Base-by-base conservation (phyloP, 2,888 invertebrate genomes). In the Aspidiotus rigidus region DNA sequence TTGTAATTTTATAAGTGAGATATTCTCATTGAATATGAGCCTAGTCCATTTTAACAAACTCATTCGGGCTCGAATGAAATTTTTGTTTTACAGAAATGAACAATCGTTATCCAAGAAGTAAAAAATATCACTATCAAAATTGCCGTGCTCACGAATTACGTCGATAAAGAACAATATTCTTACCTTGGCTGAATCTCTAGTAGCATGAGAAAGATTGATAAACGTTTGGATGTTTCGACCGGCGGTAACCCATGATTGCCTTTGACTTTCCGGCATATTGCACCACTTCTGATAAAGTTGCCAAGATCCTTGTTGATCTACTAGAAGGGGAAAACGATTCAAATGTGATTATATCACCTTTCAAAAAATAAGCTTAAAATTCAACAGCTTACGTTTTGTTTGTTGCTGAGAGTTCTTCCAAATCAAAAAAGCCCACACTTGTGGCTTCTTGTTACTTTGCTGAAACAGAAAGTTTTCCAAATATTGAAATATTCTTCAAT, bases 241-340 rank as follows among this genome's bases (percentile, higher is more conserved):
- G 2, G 91, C 91, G 0, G 86, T 83, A 70, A 90, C 85, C 91
- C 91, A 91, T 0, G 87, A 84, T 61, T 87, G 86, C 69, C 89
- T 83, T 66, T 88, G 83, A 15, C 83, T 82, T 71, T 86, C 85
- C 0, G 88, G 85, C 83, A 91, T 85, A 75, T 88, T 86, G 73
- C 89, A 87, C 91, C 91, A 91, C 74, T 86, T 85, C 76, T 90
- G 89, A 77, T 90, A 91, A 10, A 90, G 79, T 72, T 86, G 84
- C 91, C 91, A 91, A 7, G 89, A 87, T 13, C 71, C 70, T 71
- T 62, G 60, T 69, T 72, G 66, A 69, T 72, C 71, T 13, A 56
- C 62, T 70, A 40, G 6, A 13, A 55, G 53, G 16, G 54, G 57
- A 6, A n/a, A 49, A 49, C n/a, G n/a, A n/a, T 49, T 53, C 9